These are phyloP conservation scores for Odontamblyopus rebecca DNA, from an alignment of 2,797 vertebrate species.

Conservation along the genomic window DNA sequence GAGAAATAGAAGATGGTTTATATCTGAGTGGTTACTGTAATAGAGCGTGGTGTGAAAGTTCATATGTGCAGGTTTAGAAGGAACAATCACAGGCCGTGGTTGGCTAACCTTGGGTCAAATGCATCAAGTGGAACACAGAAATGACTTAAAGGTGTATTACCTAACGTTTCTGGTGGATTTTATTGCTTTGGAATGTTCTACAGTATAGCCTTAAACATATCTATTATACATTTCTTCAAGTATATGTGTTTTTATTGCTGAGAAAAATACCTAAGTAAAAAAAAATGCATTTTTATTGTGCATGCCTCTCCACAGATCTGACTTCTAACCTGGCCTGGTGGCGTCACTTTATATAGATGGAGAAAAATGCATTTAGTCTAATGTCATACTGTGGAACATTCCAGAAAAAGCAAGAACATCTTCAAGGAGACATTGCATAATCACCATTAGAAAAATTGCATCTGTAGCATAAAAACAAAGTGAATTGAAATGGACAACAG, in stretches of 20 bases:
- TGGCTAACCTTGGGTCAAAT: not conserved
- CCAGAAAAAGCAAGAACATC: not conserved
- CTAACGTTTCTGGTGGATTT: not conserved
- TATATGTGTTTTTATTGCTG: not conserved
- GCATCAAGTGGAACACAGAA: not conserved
- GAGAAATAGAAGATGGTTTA: constrained; percentile 8
- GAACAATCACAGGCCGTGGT: not conserved
- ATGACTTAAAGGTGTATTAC: not conserved
- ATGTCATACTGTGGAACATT: not conserved
- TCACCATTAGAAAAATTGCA: not conserved
- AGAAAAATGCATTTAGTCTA: too few relatives aligned
- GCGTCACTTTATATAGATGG: too few relatives aligned
- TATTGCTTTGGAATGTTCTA: not conserved
- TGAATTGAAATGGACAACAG: constrained; percentile 37
- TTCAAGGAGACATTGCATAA: not conserved
- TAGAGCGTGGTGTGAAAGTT: constrained; percentile 7
- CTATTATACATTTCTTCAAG: not conserved
- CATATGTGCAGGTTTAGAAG: constrained; percentile 1
- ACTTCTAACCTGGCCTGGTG: too few relatives aligned
- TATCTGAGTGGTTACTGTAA: constrained; percentile 13
- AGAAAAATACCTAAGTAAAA: not conserved
- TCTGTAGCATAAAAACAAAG: not conserved
- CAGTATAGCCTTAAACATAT: not conserved
- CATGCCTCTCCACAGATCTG: too few relatives aligned
- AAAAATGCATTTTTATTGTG: too few relatives aligned